Evolutionary conservation across 2,888 invertebrate species (phyloP), one percentile per base, ranked within the genome.

Genomic region (Microchrysa polita): DNA sequence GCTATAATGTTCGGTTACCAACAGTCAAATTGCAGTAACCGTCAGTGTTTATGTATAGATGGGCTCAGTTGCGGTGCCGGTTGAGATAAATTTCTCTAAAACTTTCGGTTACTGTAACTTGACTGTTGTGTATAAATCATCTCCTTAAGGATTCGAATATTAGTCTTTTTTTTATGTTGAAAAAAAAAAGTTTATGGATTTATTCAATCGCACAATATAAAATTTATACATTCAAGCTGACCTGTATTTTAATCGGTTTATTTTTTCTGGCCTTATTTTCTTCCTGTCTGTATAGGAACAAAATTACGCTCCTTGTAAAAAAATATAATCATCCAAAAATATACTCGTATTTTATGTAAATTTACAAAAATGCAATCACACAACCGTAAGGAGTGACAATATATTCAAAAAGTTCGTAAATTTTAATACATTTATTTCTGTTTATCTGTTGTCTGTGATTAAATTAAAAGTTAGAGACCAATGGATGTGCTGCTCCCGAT

Each of bases 241-340:
- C 7, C 4, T 34, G 7, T 34, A 34, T 5, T 34, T 34, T 34
- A 34, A 34, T 34, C 27, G 2, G 27, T 34, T 34, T 34, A 5
- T 34, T 34, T 59, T 22, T 20, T n/a, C 23, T 48, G 16, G 12
- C 16, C 18, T 63, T 7, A 63, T 40, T 67, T 18, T 67, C 16
- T 57, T 40, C 52, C 23, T 71, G 57, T 23, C n/a, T n/a, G n/a
- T n/a, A n/a, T 71, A 71, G 71, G 71, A 71, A 59, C n/a, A 57
- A 71, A 71, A 71, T 59, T 69, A 16, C 69, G 69, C 12, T 69
- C 52, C 44, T 69, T 59, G 34, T 59, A 71, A 34, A 34, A 53
- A 40, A 57, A 22, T 27, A 7, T 55, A 9, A 18, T 59, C 71
- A 57, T 44, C 65, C 12, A 12, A 61, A 34, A 5, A 42, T 34